These are phyloP conservation scores for Lutraria lutraria DNA, from an alignment of 2,888 invertebrate species.

Conservation along the genomic window DNA sequence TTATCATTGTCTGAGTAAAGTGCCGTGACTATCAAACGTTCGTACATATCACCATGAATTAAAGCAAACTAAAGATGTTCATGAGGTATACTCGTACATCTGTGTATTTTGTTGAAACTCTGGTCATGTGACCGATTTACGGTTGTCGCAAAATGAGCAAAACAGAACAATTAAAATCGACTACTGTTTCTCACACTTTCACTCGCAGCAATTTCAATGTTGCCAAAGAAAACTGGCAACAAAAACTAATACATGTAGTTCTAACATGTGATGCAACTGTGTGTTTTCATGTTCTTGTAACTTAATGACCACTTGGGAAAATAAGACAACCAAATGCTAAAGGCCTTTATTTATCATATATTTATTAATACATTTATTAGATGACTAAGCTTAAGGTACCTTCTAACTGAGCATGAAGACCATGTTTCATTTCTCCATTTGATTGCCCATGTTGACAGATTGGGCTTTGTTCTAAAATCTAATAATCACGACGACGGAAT, in stretches of 20 bases:
- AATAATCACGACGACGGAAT: background rate
- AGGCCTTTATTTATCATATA: no score
- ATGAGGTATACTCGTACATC: background rate
- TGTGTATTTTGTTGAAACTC: background rate
- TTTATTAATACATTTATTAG: no score
- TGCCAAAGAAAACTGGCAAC: no score
- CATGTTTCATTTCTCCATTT: no score
- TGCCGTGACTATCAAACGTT: background rate
- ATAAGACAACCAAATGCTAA: no score
- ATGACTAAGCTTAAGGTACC: no score
- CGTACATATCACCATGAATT: background rate
- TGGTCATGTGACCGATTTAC: background rate
- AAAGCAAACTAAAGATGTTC: background rate
- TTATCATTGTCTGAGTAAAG: background rate
- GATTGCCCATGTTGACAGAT: no score
- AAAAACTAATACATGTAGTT: background rate
- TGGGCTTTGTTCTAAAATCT: no score
- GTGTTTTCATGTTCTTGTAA: background rate
- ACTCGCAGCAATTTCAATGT: no score
- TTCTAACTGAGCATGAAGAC: no score
- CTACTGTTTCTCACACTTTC: no score
- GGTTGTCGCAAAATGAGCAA: background rate
- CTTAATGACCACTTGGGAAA: no score
- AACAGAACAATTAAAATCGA: background rate
- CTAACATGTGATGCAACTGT: background rate